Evolutionary conservation across 2,113 vertebrate genomes (phyloP).

Genomic region (Hipposideros armiger): DNA sequence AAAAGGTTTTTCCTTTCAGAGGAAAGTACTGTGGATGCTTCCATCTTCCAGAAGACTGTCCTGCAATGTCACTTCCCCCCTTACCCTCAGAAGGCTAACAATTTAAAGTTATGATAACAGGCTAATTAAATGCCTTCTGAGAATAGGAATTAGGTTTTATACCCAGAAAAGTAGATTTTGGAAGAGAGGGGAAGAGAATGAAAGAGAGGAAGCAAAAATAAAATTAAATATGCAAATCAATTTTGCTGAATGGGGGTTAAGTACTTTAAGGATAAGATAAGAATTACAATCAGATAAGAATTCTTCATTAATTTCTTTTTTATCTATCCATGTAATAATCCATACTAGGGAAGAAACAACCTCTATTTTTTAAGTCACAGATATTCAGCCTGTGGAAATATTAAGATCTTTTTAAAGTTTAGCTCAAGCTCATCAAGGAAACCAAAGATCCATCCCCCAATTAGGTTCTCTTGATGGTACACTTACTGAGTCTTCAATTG

Average conservation of each 20-base stretch:
- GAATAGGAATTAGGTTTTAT: background rate
- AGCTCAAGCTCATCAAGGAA: background rate
- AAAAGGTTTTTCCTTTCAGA: background rate
- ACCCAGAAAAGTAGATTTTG: background rate
- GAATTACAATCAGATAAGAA: background rate
- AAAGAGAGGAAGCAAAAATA: background rate
- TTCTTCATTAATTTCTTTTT: background rate
- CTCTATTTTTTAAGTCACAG: slow-evolving; percentile 16
- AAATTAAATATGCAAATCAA: background rate
- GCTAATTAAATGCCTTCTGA: background rate
- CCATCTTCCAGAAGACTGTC: background rate
- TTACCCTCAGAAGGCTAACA: background rate
- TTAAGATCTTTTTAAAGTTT: background rate
- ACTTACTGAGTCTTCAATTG: background rate
- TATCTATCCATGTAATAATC: background rate
- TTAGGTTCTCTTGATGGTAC: background rate
- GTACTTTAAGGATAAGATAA: background rate
- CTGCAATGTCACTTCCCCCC: background rate
- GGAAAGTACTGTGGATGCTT: background rate
- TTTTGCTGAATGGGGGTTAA: background rate
- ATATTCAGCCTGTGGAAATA: background rate
- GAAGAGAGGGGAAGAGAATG: background rate
- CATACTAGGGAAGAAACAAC: background rate
- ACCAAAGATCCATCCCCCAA: background rate
- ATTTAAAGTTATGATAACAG: background rate